phyloP scores from a whole-genome alignment of 1,140 invertebrate genomes.

The Gonatopus flavifemur region DNA sequence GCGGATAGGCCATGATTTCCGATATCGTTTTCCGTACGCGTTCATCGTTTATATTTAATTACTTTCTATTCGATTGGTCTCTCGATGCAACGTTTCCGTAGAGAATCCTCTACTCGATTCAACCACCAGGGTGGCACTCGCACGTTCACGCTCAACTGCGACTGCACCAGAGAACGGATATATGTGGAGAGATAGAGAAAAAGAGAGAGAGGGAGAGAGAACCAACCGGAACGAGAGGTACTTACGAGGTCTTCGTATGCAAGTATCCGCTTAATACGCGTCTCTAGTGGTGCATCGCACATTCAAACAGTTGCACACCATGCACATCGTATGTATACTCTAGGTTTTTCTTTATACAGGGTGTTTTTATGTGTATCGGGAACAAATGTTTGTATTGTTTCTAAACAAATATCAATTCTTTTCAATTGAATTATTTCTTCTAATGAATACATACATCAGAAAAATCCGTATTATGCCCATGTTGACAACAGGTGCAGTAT shows the following conservation, averaged over 20 bases:
- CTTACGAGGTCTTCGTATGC: conserved; percentile 30
- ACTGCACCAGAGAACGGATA: neutral
- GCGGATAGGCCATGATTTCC: too few species aligned
- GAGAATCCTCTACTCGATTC: conserved; percentile 18
- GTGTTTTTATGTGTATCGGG: too few species aligned
- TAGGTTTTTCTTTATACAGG: neutral
- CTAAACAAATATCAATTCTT: too few species aligned
- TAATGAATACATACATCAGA: too few species aligned
- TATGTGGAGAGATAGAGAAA: neutral
- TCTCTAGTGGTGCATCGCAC: conserved; percentile 19
- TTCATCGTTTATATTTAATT: conserved; percentile 22
- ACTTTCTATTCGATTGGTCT: conserved; percentile 36
- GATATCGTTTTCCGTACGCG: conserved; percentile 6
- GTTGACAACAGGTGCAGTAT: too few species aligned
- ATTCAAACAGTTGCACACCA: conserved; percentile 5
- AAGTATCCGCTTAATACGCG: conserved; percentile 35
- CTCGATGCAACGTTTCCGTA: conserved; percentile 34
- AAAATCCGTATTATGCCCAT: too few species aligned
- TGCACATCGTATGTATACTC: neutral
- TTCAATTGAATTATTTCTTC: too few species aligned
- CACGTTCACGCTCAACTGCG: neutral
- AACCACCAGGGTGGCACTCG: conserved; percentile 15
- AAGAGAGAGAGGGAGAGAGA: conserved; percentile 1
- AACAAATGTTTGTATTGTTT: too few species aligned
- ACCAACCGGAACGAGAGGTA: conserved; percentile 23